Base-by-base conservation (phyloP, 37 sponge, comb jelly and placozoan genomes). In the Beroe ovata region DNA sequence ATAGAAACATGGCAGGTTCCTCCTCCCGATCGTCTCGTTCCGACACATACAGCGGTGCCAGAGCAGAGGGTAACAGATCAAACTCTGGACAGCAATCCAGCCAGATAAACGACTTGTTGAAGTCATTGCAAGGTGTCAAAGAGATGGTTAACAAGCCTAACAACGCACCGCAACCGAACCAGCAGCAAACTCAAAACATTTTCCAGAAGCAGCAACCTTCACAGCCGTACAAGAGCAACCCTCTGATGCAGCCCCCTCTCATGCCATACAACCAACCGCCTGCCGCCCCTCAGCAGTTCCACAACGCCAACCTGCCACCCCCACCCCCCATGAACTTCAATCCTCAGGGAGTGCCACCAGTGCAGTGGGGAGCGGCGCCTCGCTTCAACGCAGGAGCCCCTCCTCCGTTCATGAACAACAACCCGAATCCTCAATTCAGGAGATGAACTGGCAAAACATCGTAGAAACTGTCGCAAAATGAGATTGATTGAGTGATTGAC, bases 71-170 rank as follows among this genome's bases (percentile, higher is more conserved):
- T 16, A 1, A 34, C 11, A 62, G 63, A 16, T 30, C 69, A 1
- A 66, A 37, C 36, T 29, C 36, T 30, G 69, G 69, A 6, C 69
- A 66, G 69, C 69, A 66, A 16, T 66, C 69, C 34, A 77, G 41
- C 47, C 84, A 77, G 47, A 77, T 77, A 77, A 42, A 39, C 28
- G 84, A 77, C 28, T 35, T 77, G 38, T 20, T 77, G 84, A 77
- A 77, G 28, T 77, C 84, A 6, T 25, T 77, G 28, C 84, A 77
- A 20, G 84, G 84, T 40, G 84, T 77, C 8, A 77, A 77, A 19
- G 84, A 77, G 84, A 77, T 77, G 84, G 84, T 77, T 4, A 77
- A 77, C 84, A 39, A 77, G 41, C 84, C 42, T 8, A 39, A 39
- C 28, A 21, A 36, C 28, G 54, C 41, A 0, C 47, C 35, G 54